Percentiles rank a stretch among this genome's conserved stretches.
Evolutionary conservation across 2,888 invertebrate genomes (phyloP).

Genomic region (Hoplodrina blanda): DNA sequence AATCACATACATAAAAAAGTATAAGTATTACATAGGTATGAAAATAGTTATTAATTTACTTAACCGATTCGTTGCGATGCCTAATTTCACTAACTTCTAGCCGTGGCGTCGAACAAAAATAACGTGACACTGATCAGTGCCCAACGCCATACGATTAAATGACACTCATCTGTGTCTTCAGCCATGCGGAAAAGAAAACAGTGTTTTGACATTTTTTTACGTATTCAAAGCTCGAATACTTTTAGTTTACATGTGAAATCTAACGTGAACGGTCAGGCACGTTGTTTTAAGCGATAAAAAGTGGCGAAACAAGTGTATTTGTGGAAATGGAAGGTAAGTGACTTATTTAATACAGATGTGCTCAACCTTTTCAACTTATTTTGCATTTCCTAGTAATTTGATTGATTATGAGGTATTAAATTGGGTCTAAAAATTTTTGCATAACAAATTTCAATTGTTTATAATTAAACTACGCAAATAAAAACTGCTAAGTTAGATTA

Average conservation of each 20-base stretch:
- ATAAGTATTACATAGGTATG: no score
- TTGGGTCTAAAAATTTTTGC: slow-evolving; percentile 50
- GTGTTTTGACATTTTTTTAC: slow-evolving; percentile 51
- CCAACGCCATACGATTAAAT: slow-evolving; percentile 57
- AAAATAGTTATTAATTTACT: no score
- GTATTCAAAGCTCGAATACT: slow-evolving; percentile 44
- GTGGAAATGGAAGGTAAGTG: slow-evolving; percentile 55
- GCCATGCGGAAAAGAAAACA: slow-evolving; percentile 56
- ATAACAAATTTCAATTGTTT: slow-evolving; percentile 40
- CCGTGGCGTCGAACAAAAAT: slow-evolving; percentile 51
- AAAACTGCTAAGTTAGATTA: slow-evolving; percentile 48
- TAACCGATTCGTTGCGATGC: slow-evolving; percentile 40
- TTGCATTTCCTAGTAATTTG: slow-evolving; percentile 45
- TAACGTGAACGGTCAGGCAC: slow-evolving; percentile 52
- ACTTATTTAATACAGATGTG: slow-evolving; percentile 53
- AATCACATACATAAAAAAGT: no score
- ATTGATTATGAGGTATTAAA: slow-evolving; percentile 48
- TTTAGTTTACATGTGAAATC: slow-evolving; percentile 53
- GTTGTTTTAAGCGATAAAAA: slow-evolving; percentile 53
- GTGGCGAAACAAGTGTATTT: slow-evolving; percentile 58
- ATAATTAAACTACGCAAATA: slow-evolving; percentile 40
- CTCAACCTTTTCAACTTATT: slow-evolving; percentile 55
- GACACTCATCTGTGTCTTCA: slow-evolving; percentile 57
- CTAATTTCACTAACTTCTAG: slow-evolving; percentile 47
- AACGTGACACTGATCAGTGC: slow-evolving; percentile 55